Evolutionary conservation across 2,888 invertebrate genomes (phyloP).

Genomic region (Adelphocoris suturalis): DNA sequence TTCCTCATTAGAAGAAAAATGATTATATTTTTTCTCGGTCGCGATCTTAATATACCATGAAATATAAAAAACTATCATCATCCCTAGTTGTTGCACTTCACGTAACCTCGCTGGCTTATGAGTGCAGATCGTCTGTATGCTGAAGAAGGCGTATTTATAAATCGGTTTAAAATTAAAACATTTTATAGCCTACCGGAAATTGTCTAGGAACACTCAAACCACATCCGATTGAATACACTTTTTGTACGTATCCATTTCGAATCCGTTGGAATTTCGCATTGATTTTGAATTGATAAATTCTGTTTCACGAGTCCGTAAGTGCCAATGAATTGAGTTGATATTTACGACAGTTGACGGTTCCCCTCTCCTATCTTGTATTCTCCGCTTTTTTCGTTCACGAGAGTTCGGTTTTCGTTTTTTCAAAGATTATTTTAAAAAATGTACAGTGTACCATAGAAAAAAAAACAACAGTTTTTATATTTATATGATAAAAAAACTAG

Average conservation of each 20-base stretch:
- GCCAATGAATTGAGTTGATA: slow-evolving; percentile 4
- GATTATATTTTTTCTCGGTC: neutral
- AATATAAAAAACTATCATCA: neutral
- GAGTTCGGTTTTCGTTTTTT: slow-evolving; percentile 30
- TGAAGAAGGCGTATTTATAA: neutral
- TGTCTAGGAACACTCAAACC: neutral
- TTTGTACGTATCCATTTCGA: no score
- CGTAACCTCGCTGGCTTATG: slow-evolving; percentile 31
- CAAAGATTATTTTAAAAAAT: slow-evolving; percentile 62
- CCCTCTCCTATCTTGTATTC: slow-evolving; percentile 1
- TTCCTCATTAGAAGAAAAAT: neutral
- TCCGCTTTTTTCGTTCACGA: slow-evolving; percentile 29
- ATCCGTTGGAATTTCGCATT: no score
- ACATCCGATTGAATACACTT: neutral
- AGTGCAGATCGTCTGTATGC: slow-evolving; percentile 12
- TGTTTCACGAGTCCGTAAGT: neutral
- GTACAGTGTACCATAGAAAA: slow-evolving; percentile 75
- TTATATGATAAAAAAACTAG: slow-evolving; percentile 70
- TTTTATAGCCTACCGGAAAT: neutral
- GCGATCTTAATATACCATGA: neutral
- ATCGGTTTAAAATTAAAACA: neutral
- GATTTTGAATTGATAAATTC: neutral
- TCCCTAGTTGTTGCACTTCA: neutral
- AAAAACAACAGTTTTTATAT: slow-evolving; percentile 74
- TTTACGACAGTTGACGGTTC: neutral